These are phyloP conservation scores for Apotomis betuletana DNA, from an alignment of 2,888 invertebrate genomes.

Conservation along the genomic window DNA sequence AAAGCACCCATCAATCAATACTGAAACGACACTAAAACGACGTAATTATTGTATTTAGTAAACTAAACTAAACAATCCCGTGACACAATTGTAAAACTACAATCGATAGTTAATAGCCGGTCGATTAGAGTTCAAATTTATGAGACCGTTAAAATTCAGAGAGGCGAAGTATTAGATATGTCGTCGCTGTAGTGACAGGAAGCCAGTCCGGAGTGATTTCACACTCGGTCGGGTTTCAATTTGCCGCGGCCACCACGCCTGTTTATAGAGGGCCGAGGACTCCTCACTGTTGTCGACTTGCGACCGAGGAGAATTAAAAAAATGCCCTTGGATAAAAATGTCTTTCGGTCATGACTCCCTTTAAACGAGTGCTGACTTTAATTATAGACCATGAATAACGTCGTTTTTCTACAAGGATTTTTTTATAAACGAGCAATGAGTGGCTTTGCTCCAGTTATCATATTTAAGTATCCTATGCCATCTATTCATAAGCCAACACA, in stretches of 20 bases:
- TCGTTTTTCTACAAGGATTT: neutral
- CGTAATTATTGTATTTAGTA: constrained; percentile 19
- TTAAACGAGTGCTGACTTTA: neutral
- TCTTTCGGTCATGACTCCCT: constrained; percentile 9
- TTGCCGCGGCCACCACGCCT: constrained; percentile 69
- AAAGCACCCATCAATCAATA: constrained; percentile 18
- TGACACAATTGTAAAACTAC: constrained; percentile 36
- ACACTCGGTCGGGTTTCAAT: constrained; percentile 80
- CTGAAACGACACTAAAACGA: constrained; percentile 17
- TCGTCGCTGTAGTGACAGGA: constrained; percentile 67
- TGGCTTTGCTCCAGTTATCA: no score
- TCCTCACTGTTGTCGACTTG: constrained; percentile 37
- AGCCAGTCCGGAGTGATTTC: constrained; percentile 75
- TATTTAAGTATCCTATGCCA: no score
- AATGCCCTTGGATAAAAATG: constrained; percentile 22
- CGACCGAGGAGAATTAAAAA: constrained; percentile 34
- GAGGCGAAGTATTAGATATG: constrained; percentile 60
- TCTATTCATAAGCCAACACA: no score
- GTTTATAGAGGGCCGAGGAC: constrained; percentile 67
- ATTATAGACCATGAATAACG: neutral
- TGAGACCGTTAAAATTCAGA: constrained; percentile 59
- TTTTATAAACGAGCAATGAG: no score
- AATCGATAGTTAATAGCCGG: constrained; percentile 42
- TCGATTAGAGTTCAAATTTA: constrained; percentile 47
- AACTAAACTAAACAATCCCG: constrained; percentile 36